Conservation (phyloP, 2,113 vertebrate genomes). For the Vireo altiloquus region DNA sequence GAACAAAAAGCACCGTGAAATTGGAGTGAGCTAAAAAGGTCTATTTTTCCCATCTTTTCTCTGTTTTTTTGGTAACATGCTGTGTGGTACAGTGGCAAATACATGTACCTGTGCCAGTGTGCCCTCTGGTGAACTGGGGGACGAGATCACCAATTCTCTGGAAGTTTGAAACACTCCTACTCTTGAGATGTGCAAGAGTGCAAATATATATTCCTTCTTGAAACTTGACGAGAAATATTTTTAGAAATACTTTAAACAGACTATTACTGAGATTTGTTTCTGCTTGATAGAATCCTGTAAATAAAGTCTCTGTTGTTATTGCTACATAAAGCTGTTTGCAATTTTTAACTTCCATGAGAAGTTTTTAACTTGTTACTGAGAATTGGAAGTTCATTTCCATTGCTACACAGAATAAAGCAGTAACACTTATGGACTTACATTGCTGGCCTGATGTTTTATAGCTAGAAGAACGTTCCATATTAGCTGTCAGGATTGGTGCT, state of each 20-base stretch:
- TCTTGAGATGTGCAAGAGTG: background rate
- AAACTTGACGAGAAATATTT: background rate
- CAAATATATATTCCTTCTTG: background rate
- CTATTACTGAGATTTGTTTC: background rate
- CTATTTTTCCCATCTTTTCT: background rate
- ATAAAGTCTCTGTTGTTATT: background rate
- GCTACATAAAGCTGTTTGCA: background rate
- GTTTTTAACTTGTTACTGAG: background rate
- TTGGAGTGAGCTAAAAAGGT: background rate
- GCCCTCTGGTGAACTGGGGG: background rate
- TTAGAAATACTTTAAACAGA: background rate
- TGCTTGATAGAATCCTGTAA: background rate
- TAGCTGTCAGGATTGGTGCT: background rate
- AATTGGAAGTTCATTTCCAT: background rate
- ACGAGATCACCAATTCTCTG: background rate
- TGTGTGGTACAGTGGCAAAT: background rate
- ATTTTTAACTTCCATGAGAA: background rate
- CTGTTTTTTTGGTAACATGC: fast-evolving
- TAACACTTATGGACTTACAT: fast-evolving
- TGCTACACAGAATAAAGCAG: background rate
- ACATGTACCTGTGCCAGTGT: background rate
- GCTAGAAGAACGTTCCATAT: background rate
- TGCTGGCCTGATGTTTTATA: background rate
- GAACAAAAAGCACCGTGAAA: background rate
- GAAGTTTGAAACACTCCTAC: background rate